Percentiles rank a stretch among this genome's conserved stretches.
Evolutionary conservation across 2,888 invertebrate species (phyloP).

Genomic region (Tricholauxania praeusta): DNA sequence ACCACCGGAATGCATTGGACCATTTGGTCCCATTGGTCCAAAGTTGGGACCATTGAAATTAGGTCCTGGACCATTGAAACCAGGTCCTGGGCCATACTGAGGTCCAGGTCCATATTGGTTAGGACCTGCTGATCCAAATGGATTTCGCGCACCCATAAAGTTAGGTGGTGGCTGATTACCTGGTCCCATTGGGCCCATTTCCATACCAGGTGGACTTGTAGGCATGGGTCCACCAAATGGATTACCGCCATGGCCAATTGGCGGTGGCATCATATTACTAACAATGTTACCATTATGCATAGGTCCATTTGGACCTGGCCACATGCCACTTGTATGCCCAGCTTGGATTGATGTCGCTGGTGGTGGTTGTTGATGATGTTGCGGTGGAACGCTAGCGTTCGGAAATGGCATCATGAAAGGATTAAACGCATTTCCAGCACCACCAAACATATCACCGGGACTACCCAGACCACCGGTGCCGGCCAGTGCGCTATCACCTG

Average conservation of each 20-base stretch:
- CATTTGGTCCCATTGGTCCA: constrained; percentile 42
- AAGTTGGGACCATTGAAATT: constrained; percentile 20
- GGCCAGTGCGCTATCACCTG: constrained; percentile 49
- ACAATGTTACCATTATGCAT: constrained; percentile 8
- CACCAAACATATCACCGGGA: constrained; percentile 6
- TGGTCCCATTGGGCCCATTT: constrained; percentile 37
- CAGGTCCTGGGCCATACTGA: constrained; percentile 51
- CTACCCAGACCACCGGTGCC: constrained; percentile 41
- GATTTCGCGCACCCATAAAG: constrained; percentile 35
- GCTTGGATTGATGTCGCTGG: constrained; percentile 21
- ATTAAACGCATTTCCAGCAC: constrained; percentile 56
- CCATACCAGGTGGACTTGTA: constrained; percentile 22
- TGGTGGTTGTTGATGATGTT: constrained; percentile 43
- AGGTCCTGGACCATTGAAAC: constrained; percentile 36
- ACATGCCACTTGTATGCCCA: constrained; percentile 49
- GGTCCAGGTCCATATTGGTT: constrained; percentile 42
- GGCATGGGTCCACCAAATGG: constrained; percentile 22
- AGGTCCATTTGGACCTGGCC: constrained; percentile 48
- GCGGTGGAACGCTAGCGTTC: constrained; percentile 41
- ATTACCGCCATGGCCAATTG: background rate
- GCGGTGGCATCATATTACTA: background rate
- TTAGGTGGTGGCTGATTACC: constrained; percentile 5
- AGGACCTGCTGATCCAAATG: constrained; percentile 40
- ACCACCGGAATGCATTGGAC: constrained; percentile 47
- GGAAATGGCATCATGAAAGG: constrained; percentile 60